These are phyloP conservation scores for Octodon degus DNA, from an alignment of 2,113 vertebrate genomes.

Conservation along the genomic window DNA sequence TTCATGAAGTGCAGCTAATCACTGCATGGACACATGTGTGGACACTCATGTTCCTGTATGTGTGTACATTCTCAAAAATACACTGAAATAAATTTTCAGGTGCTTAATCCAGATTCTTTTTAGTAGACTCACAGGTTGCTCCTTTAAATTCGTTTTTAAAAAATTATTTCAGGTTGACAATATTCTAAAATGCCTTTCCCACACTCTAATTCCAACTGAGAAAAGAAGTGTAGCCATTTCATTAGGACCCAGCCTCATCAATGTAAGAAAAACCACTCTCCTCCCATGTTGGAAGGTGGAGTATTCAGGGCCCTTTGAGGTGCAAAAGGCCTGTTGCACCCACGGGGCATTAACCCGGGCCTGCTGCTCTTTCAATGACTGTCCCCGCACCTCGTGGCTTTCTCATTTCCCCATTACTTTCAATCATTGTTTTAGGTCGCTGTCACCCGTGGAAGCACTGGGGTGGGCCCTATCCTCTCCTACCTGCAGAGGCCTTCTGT, in stretches of 20 bases:
- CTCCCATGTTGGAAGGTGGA: accelerated
- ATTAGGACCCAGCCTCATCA: neutral
- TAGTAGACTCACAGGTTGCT: neutral
- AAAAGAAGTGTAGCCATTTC: neutral
- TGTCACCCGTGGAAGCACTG: neutral
- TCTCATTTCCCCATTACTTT: neutral
- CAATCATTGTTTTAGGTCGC: neutral
- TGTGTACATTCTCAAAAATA: neutral
- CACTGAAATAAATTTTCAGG: neutral
- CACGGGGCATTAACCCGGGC: accelerated
- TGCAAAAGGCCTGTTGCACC: accelerated
- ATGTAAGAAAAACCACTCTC: neutral
- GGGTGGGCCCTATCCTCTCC: neutral
- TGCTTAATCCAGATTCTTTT: neutral
- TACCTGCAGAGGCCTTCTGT: neutral
- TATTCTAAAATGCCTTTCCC: neutral
- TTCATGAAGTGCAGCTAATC: neutral
- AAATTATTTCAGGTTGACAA: neutral
- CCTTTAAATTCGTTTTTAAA: neutral
- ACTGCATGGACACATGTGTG: accelerated
- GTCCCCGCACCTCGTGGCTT: neutral
- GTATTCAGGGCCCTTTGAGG: neutral
- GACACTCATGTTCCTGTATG: accelerated
- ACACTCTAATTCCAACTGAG: neutral
- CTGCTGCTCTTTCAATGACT: neutral